phyloP scores from a whole-genome alignment of 2,797 vertebrate species.

The Tadarida brasiliensis region DNA sequence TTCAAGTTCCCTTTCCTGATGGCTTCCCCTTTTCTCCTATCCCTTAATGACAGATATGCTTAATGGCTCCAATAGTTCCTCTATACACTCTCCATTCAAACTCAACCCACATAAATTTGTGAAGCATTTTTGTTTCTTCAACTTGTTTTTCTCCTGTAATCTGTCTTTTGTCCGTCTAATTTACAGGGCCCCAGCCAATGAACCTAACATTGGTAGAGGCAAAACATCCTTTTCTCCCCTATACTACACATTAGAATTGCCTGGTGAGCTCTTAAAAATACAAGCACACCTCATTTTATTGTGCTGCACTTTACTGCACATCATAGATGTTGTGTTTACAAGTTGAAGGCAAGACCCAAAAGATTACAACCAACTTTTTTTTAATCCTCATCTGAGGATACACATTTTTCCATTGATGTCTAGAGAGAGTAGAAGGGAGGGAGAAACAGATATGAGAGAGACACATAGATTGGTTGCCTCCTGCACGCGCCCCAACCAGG shows the following conservation, averaged over 20 bases:
- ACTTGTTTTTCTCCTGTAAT: too few relatives aligned
- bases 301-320: background rate
- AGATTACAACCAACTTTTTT: background rate
- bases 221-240: background rate
- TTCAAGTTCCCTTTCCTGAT: background rate
- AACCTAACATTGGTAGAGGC: background rate
- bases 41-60: background rate
- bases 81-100: background rate
- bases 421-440: too few relatives aligned
- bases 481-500: too few relatives aligned
- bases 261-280: background rate
- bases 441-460: too few relatives aligned
- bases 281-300: background rate
- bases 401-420: too few relatives aligned
- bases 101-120: background rate
- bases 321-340: background rate
- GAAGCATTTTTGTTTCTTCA: background rate
- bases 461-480: too few relatives aligned
- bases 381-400: too few relatives aligned
- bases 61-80: background rate
- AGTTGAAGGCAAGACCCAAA: background rate
- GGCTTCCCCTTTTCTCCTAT: background rate
- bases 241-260: background rate
- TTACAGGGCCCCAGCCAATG: too few relatives aligned
- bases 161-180: too few relatives aligned